phyloP scores from a whole-genome alignment of 2,888 invertebrate genomes.

The Thysanoteuthis rhombus region DNA sequence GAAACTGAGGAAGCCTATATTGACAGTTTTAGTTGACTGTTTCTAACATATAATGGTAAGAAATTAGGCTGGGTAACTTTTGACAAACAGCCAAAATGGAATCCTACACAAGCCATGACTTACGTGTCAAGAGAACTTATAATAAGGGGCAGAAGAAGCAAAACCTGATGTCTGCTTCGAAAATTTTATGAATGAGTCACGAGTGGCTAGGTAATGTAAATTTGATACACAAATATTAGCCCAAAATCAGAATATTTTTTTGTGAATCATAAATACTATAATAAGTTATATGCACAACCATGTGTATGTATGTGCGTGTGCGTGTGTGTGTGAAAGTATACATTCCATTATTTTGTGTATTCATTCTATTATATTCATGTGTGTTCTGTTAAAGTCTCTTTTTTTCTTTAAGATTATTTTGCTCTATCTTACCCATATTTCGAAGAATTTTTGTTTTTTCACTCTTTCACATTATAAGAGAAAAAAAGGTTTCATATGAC shows the following conservation, averaged over 20 bases:
- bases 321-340: neutral
- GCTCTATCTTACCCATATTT: too few relatives aligned
- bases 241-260: neutral
- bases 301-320: neutral
- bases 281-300: neutral
- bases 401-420: too few relatives aligned
- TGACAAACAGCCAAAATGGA: neutral
- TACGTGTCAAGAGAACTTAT: neutral
- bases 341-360: neutral
- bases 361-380: too few relatives aligned
- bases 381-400: too few relatives aligned
- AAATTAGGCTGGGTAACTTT: neutral
- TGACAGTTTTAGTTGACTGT: too few relatives aligned
- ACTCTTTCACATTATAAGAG: too few relatives aligned
- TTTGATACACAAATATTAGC: neutral
- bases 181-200: neutral
- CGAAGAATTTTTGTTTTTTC: too few relatives aligned
- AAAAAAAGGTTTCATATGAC: too few relatives aligned
- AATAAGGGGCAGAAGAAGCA: neutral
- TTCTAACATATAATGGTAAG: neutral
- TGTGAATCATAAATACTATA: neutral
- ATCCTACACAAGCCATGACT: neutral
- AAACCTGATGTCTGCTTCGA: neutral
- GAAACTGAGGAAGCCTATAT: too few relatives aligned
- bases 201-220: neutral